phyloP scores from a whole-genome alignment of 2,888 invertebrate species.

The Flabesymbios commensalis region DNA sequence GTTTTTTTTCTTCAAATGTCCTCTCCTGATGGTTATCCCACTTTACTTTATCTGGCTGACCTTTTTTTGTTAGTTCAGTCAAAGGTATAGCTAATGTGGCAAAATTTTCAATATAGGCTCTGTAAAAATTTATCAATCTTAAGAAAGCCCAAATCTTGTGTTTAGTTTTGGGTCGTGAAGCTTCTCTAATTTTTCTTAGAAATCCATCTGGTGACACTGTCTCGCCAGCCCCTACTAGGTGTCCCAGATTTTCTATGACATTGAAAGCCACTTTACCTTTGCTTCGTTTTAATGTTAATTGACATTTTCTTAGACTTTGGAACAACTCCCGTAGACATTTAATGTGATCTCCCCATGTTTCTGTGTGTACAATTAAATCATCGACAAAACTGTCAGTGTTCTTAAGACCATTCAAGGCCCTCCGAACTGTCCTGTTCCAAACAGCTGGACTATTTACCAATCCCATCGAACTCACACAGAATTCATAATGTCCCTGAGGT shows the following conservation, averaged over 20 bases:
- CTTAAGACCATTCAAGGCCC: not conserved
- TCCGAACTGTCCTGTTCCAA: not conserved
- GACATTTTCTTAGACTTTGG: not conserved
- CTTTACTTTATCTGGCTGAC: too few relatives aligned
- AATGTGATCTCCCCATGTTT: not conserved
- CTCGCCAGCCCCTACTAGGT: not conserved
- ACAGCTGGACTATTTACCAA: not conserved
- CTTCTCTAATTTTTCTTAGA: too few relatives aligned
- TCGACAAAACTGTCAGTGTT: not conserved
- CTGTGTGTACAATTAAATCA: slow-evolving; percentile 1
- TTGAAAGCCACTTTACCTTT: too few relatives aligned
- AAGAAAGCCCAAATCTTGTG: not conserved
- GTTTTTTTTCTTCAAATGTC: too few relatives aligned
- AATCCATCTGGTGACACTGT: not conserved
- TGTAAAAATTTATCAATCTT: not conserved
- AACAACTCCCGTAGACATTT: not conserved
- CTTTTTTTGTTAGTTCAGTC: not conserved
- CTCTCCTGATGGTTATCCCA: too few relatives aligned
- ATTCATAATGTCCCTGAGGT: not conserved
- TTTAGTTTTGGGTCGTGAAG: too few relatives aligned
- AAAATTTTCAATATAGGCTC: not conserved
- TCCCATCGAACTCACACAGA: not conserved
- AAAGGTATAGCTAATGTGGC: not conserved
- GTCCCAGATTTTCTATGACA: too few relatives aligned
- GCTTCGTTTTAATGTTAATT: not conserved